Base-by-base conservation (phyloP, 1,140 invertebrate genomes). In the Psilanteris sp. region DNA sequence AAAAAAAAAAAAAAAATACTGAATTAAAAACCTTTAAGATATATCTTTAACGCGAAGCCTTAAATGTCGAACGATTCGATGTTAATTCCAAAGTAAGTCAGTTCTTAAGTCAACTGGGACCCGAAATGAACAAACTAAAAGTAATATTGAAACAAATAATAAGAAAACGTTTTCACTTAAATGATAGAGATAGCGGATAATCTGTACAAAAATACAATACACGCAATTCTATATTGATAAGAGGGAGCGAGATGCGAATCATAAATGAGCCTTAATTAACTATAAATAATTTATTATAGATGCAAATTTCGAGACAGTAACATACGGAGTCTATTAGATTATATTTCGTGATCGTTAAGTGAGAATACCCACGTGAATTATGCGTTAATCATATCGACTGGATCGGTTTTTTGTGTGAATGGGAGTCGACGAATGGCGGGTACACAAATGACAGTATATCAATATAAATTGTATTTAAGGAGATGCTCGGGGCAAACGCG, bases 241-340 rank as follows among this genome's bases (percentile, higher is more conserved):
- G 67, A 24, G n/a, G 10, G 11, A 46, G 32, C 31, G 26, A 36
- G 39, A 43, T 44, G 75, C 62, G 70, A 81, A 77, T 61, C 72
- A 75, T 70, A 80, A 80, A 71, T 64, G 74, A 84, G 83, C 81
- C 80, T 86, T 85, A 83, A 84, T 80, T 72, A 79, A 82, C 67
- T 70, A 64, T 76, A 76, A 57, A 76, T 83, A 85, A 79, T 78
- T 70, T 77, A 81, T 74, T 75, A 44, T 81, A 76, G 70, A 70
- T 46, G 41, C 79, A 79, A 81, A 77, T 80, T 75, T 77, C 67
- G 36, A 71, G 66, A 64, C 73, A 54, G 55, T 72, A 62, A 62
- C 44, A 67, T 67, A 67, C 55, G 62, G 66, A 77, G 79, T 78
- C 75, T 80, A 79, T 80, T 84, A 84, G 83, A 79, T 80, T 79